Base-by-base conservation (phyloP, 2,113 vertebrate genomes). In the Myxocyprinus asiaticus region DNA sequence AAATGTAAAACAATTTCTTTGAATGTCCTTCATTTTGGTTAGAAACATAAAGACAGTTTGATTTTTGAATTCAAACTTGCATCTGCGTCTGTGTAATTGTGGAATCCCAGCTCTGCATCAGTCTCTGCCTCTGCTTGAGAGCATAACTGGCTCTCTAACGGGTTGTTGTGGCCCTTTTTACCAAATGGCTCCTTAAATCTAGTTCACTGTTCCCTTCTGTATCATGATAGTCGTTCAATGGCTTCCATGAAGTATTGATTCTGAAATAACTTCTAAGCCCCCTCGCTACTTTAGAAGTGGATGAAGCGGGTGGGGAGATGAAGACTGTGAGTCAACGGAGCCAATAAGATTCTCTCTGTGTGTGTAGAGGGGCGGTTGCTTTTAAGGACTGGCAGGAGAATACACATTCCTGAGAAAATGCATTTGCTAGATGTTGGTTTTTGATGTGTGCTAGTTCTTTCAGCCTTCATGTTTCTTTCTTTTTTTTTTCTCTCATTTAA, bases 191-290 rank as follows among this genome's bases (percentile, higher is more conserved):
- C 45, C 73, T 77, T 77, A 81, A 87, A 89, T 88, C 84, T 89
- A 86, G 84, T 88, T 81, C 83, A 84, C 11, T 51, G 81, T 67
- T 87, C 80, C 82, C 79, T 79, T 74, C 84, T 81, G 85, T 59
- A 84, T 80, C 83, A 61, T 55, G 79, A 86, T 84, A 82, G 77
- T 77, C 77, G 79, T 87, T 88, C 75, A 56, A 82, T 70, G 75
- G 83, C 86, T 87, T 86, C 87, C 91, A 88, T 86, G 88, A 89
- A 83, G 83, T 89, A 91, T 90, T 88, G 88, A 91, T 91, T 90
- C 84, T 65, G 88, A 90, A 92, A 91, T 91, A 91, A 90, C 90
- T 88, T 91, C 83, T 91, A 91, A 91, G 90, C 72, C 82, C 76
- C 76, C 10, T 77, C 59, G 82, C 83, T 85, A 78, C 86, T 86